Evolutionary conservation across 2,113 vertebrate genomes (phyloP).

Genomic region (Piprites chloris): DNA sequence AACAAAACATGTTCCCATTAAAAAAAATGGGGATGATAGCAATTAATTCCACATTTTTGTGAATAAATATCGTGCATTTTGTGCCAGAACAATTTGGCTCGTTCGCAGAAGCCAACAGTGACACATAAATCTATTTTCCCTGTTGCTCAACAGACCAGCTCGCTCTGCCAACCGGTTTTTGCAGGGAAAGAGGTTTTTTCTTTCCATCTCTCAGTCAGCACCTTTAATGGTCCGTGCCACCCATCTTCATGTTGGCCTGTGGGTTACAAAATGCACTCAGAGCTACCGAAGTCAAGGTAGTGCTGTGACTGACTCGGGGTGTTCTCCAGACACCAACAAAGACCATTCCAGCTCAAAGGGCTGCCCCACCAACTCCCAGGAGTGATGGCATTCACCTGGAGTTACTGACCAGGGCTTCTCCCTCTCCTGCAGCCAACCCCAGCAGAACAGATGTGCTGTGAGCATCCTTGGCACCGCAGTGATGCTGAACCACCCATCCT

Average conservation of each 20-base stretch:
- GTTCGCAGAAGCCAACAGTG: neutral
- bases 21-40: conserved; percentile 22
- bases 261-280: neutral
- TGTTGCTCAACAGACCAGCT: conserved; percentile 45
- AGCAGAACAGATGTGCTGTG: neutral
- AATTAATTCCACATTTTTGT: conserved; percentile 61
- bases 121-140: conserved; percentile 49
- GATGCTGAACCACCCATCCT: rapidly evolving
- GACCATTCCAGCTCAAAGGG: neutral
- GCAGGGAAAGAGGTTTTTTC: neutral
- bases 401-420: neutral
- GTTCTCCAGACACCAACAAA: neutral
- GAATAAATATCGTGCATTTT: conserved; percentile 31
- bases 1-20: conserved; percentile 5
- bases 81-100: conserved; percentile 52
- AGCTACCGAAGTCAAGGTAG: neutral
- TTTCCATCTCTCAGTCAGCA: neutral
- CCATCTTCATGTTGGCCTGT: rapidly evolving
- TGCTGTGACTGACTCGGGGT: neutral
- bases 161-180: neutral
- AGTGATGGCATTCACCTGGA: neutral
- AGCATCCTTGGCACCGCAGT: neutral
- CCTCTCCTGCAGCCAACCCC: neutral
- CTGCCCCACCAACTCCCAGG: neutral
- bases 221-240: neutral